These are phyloP conservation scores for Squalus acanthias DNA, from an alignment of 2,797 vertebrate species.

Conservation along the genomic window DNA sequence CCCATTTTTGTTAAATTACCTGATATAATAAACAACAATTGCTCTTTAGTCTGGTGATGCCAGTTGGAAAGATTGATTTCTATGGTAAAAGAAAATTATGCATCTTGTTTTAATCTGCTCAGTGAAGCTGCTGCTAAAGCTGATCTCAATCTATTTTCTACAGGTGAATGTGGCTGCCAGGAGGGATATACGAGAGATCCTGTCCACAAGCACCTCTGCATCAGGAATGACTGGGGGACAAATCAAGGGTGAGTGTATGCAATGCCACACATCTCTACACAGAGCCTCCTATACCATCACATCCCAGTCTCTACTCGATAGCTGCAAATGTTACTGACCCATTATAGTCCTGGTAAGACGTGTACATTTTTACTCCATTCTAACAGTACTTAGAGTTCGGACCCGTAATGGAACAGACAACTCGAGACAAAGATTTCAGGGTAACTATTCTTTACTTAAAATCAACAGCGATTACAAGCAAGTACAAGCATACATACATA, in stretches of 20 bases:
- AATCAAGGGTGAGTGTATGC: constrained; percentile 85
- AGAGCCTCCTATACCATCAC: neutral
- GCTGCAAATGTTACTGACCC: neutral
- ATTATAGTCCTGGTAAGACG: neutral
- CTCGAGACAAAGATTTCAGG: too few species aligned
- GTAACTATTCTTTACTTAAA: too few species aligned
- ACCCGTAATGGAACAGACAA: too few species aligned
- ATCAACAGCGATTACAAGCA: too few species aligned
- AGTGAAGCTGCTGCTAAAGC: neutral
- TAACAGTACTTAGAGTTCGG: too few species aligned
- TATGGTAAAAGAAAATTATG: neutral
- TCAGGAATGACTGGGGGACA: constrained; percentile 93
- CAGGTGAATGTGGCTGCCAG: constrained; percentile 91
- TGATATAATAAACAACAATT: neutral
- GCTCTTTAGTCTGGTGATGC: neutral
- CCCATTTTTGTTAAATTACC: neutral
- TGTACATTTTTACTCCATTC: too few species aligned
- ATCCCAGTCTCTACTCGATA: neutral
- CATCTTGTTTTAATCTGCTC: neutral
- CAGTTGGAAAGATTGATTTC: neutral
- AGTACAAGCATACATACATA: too few species aligned
- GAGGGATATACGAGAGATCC: constrained; percentile 97
- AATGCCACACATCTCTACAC: too few species aligned
- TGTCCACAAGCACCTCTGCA: constrained; percentile 94
- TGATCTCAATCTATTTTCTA: neutral